phyloP scores from a whole-genome alignment of 2,113 vertebrate species.

The Heptranchias perlo region DNA sequence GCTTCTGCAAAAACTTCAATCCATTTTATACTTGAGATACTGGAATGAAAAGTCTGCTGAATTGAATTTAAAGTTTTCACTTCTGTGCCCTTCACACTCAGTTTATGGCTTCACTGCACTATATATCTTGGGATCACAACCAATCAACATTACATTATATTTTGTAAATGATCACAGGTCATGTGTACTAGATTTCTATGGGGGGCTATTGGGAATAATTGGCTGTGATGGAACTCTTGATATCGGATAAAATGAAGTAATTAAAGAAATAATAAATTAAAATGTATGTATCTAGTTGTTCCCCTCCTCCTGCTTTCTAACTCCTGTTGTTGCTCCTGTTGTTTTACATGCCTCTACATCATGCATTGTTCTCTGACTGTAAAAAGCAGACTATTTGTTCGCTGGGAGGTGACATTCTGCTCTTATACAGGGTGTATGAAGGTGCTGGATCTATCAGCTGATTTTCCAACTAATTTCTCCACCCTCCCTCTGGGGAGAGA shows the following conservation, averaged over 20 bases:
- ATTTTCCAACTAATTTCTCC: background rate
- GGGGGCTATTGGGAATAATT: background rate
- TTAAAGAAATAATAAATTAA: constrained; percentile 4
- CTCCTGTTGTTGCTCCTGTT: background rate
- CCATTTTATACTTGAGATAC: background rate
- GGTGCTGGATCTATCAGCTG: background rate
- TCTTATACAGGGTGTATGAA: background rate
- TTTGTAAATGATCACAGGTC: background rate
- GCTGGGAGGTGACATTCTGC: background rate
- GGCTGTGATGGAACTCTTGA: background rate
- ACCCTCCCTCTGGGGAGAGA: background rate
- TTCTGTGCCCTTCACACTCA: background rate
- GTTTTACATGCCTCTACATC: background rate
- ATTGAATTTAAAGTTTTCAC: background rate
- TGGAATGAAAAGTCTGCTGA: background rate
- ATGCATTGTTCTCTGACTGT: background rate
- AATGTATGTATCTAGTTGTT: background rate
- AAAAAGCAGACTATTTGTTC: background rate
- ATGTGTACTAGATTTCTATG: background rate
- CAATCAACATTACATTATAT: background rate
- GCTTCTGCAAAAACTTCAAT: background rate
- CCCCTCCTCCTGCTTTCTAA: background rate
- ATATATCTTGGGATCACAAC: background rate
- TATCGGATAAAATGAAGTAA: background rate
- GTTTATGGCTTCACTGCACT: background rate